A percentile compares a stretch with the other conserved stretches of the same genome.
These are phyloP conservation scores for Cygnus buccinator DNA, from an alignment of 2,113 vertebrate species.

Conservation along the genomic window DNA sequence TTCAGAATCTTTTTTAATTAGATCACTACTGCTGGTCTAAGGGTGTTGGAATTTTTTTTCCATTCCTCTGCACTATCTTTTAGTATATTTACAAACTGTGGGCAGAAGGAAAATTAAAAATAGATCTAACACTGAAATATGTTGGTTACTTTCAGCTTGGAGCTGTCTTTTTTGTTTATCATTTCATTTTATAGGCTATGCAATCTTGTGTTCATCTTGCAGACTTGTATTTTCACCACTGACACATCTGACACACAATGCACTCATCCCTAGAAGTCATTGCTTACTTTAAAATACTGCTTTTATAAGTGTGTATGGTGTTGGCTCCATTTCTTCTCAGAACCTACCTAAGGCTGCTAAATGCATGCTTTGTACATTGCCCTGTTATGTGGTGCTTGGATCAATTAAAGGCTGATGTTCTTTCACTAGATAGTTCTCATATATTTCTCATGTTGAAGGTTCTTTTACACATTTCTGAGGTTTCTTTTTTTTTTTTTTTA, in stretches of 20 bases:
- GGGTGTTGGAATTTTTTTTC: not conserved
- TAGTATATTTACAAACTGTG: not conserved
- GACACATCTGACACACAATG: not conserved
- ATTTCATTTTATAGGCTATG: not conserved
- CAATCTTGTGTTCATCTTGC: not conserved
- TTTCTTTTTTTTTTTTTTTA: too few species aligned
- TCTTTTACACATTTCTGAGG: not conserved
- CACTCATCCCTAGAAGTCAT: not conserved
- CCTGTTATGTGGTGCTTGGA: not conserved
- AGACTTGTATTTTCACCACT: not conserved
- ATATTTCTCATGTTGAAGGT: not conserved
- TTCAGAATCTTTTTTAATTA: not conserved
- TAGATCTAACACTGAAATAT: not conserved
- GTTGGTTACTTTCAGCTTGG: not conserved
- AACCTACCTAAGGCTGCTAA: not conserved
- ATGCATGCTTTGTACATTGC: not conserved
- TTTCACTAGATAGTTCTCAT: not conserved
- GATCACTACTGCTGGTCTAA: not conserved
- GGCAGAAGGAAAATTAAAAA: slow-evolving; percentile 7
- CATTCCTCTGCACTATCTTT: not conserved
- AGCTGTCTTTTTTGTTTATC: not conserved
- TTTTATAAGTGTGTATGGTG: not conserved
- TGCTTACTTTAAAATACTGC: not conserved
- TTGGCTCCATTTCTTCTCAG: not conserved
- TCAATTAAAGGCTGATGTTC: not conserved